Evolutionary conservation across 2,797 vertebrate genomes (phyloP), one percentile per base, ranked within the genome.

Genomic region (Jordanella pulchra): DNA sequence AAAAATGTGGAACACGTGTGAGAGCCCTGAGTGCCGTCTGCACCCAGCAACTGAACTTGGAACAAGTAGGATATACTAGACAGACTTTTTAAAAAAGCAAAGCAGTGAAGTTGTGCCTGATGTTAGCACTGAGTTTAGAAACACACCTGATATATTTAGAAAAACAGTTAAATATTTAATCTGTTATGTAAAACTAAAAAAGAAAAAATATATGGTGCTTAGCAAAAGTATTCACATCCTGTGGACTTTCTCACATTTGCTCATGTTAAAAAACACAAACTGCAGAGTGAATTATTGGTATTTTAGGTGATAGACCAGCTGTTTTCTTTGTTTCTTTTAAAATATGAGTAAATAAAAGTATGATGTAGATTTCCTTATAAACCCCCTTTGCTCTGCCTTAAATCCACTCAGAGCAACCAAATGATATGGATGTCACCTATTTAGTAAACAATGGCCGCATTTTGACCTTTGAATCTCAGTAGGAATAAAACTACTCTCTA

Each of bases 101-200:
- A 47, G 68, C 42, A 30, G 42, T 3, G 4, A 50, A 76, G 45
- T 58, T 35, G 39, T 3, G n/a, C 65, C 71, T 78, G 56, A 78
- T 80, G 50, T 75, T 76, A 72, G 54, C 27, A 61, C 60, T 50
- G 12, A 54, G 27, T 42, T 55, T 35, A 53, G 71, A 65, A 76
- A 65, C 54, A 15, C 3, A 65, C 45, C 79, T 21, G 42, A 76
- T 50, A 74, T 71, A 68, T 72, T 35, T 45, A 18, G 73, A 74
- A 58, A 71, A 42, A 35, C 35, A 44, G 15, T 65, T 65, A 23
- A 58, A 48, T 42, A 10, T 30, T 60, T 68, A 50, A 71, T 69
- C 69, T 81, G 45, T 63, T 47, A 39, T 15, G 14, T 28, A 48
- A 30, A 56, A 79, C 78, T 78, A 78, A 72, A 75, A 76, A 75